Evolutionary conservation across 2,797 vertebrate genomes (phyloP).

Genomic region (Emydoidea blandingii): DNA sequence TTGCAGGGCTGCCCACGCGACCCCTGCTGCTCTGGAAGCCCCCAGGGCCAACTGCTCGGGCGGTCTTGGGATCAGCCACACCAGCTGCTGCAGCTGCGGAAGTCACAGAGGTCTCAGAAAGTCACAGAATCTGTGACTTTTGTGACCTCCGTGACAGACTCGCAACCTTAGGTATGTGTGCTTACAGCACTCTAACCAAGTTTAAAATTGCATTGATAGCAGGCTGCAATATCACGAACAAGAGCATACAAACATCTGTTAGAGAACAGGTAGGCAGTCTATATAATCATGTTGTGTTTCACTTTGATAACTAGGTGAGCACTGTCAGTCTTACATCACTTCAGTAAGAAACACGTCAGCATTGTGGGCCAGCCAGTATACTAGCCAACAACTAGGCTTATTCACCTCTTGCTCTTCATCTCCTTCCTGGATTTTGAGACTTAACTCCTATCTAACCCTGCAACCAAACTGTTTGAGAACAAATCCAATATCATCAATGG

Average conservation of each 20-base stretch:
- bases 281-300: background rate
- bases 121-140: too few relatives aligned
- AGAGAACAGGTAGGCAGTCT: background rate
- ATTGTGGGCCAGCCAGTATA: background rate
- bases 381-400: background rate
- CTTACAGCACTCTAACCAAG: background rate
- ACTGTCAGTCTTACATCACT: background rate
- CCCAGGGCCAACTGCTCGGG: too few relatives aligned
- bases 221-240: background rate
- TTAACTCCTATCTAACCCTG: background rate
- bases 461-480: conserved; percentile 5
- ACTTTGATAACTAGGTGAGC: background rate
- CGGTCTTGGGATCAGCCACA: too few relatives aligned
- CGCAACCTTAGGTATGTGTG: background rate
- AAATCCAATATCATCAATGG: background rate
- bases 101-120: too few relatives aligned
- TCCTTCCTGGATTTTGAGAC: background rate
- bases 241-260: background rate
- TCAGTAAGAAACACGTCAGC: conserved; percentile 2
- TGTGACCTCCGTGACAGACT: too few relatives aligned
- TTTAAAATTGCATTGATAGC: background rate
- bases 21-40: too few relatives aligned
- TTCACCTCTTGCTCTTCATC: background rate
- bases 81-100: too few relatives aligned
- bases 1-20: too few relatives aligned